phyloP scores from a whole-genome alignment of 2,797 vertebrate genomes.

The Chaetophractus vellerosus region DNA sequence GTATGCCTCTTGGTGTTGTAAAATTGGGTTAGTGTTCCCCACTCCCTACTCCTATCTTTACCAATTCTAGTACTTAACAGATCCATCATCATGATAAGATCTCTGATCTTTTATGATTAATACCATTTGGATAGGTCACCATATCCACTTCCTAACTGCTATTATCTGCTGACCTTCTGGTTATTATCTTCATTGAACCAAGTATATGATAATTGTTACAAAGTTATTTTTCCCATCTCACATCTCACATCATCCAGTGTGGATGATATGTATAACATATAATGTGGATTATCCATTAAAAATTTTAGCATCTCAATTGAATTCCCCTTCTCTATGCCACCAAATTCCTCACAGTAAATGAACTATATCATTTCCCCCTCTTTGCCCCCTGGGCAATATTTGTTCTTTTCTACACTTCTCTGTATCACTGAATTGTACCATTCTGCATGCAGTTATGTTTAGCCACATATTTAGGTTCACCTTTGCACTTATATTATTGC shows the following conservation, averaged over 20 bases:
- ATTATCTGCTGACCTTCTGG: neutral
- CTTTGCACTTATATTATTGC: neutral
- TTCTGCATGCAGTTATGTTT: neutral
- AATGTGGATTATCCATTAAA: neutral
- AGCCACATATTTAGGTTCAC: neutral
- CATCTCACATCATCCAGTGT: neutral
- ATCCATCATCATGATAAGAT: neutral
- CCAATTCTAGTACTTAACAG: neutral
- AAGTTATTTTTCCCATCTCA: neutral
- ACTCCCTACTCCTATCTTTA: neutral
- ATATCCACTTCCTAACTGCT: neutral
- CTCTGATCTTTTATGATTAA: neutral
- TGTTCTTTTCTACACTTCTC: neutral
- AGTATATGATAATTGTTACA: neutral
- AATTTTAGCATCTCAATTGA: neutral
- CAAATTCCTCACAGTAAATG: neutral
- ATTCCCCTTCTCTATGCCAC: neutral
- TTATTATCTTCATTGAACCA: neutral
- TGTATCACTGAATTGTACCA: neutral
- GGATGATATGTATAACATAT: neutral
- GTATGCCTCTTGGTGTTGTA: neutral
- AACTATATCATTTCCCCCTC: neutral
- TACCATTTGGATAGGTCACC: neutral
- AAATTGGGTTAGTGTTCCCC: neutral
- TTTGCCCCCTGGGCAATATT: neutral